Base-by-base conservation (phyloP, 2,888 invertebrate species). In the Dynastes maya region DNA sequence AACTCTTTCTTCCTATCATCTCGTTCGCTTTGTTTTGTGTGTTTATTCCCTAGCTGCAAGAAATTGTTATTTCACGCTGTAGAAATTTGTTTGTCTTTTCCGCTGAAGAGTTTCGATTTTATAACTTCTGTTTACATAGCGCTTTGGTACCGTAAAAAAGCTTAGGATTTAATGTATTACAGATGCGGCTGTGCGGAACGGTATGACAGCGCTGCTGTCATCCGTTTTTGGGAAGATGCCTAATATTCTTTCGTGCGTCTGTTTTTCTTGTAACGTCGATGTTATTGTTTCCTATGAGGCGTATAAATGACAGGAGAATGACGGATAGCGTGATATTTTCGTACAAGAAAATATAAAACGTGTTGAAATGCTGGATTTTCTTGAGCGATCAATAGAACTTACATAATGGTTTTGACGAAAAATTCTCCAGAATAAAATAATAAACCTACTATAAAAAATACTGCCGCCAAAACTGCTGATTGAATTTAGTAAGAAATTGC, bases 1-100 rank as follows among this genome's bases (percentile, higher is more conserved):
- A 67, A 67, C 65, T 67, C 65, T 67, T 67, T 67, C 65, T 22
- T 16, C 22, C 55, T 22, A 16, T 55, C 55, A 55, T 8, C n/a
- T 22, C 40, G 13, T 22, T 40, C 9, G 40, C 40, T 67, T 67
- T 67, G 45, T 67, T 67, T 67, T 22, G 22, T 16, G 13, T 40
- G n/a, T 40, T 16, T 13, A 16, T 16, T 16, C 16, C 2, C 11
- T 11, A 45, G 45, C 1, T 45, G 45, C 11, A 45, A 45, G 6
- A 45, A 45, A 45, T 45, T 2, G 45, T 8, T 45, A 45, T 45
- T 45, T 45, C 45, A 8, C 11, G 9, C 45, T 11, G 45, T 2
- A 8, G 8, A 45, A 45, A 45, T 45, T 45, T 45, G 45, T 45
- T 45, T 45, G 45, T 45, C 45, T 45, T 63, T 29, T 9, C 63